A percentile compares a stretch with the other conserved stretches of the same genome.
Conservation (phyloP, 2,888 invertebrate species). For the Siphonodentalium dalli region DNA sequence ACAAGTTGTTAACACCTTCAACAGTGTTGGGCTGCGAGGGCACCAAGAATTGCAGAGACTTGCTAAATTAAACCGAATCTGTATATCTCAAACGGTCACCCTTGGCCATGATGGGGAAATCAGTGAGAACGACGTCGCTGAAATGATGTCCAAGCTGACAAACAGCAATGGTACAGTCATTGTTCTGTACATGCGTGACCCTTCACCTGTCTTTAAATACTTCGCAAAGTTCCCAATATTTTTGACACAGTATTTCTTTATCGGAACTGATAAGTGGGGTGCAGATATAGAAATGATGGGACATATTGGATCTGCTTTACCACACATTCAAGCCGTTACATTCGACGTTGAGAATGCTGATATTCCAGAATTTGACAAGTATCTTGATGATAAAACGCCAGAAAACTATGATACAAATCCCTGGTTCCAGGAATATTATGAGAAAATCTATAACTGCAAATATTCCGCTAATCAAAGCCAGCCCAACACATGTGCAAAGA, state of each 20-base stretch:
- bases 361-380: slow-evolving; percentile 49
- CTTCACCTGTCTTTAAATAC: slow-evolving; percentile 41
- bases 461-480: slow-evolving; percentile 1
- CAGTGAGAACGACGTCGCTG: slow-evolving; percentile 31
- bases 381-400: slow-evolving; percentile 52
- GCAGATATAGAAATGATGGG: slow-evolving; percentile 38
- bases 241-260: slow-evolving; percentile 38
- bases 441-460: slow-evolving; percentile 55
- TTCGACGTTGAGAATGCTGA: slow-evolving; percentile 60
- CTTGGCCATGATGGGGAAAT: slow-evolving; percentile 38
- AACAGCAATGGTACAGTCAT: slow-evolving; percentile 40
- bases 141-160: slow-evolving; percentile 29
- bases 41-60: slow-evolving; percentile 50
- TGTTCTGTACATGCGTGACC: slow-evolving; percentile 48
- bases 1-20: slow-evolving; percentile 57
- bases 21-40: slow-evolving; percentile 46
- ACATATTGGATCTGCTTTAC: slow-evolving; percentile 27
- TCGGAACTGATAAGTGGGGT: slow-evolving; percentile 59
- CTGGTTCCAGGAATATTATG: slow-evolving; percentile 67
- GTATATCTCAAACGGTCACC: slow-evolving; percentile 46
- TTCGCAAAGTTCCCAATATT: slow-evolving; percentile 30
- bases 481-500: slow-evolving; percentile 3
- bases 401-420: slow-evolving; percentile 57
- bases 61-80: slow-evolving; percentile 51
- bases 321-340: slow-evolving; percentile 34